These are phyloP conservation scores for Taenioides sp. DNA, from an alignment of 2,797 vertebrate genomes.

Conservation along the genomic window DNA sequence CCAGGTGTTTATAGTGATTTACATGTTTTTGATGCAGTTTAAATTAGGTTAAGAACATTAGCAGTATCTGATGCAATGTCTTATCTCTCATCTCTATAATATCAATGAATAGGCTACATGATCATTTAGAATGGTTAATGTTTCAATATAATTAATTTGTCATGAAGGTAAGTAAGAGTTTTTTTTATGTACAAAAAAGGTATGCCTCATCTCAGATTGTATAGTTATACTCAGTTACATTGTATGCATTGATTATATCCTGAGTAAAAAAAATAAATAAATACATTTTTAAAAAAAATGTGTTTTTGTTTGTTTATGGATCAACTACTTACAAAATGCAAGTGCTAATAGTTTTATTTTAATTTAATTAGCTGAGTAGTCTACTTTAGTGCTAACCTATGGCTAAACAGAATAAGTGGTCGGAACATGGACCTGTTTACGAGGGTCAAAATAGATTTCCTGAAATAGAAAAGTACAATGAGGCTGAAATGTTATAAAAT, in stretches of 20 bases:
- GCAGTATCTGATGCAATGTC: no score
- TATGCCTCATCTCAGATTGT: no score
- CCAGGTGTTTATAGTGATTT: not conserved
- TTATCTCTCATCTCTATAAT: no score
- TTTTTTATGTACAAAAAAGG: no score
- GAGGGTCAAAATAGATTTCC: conserved; percentile 41
- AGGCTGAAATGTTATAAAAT: conserved; percentile 23
- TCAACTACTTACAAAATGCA: not conserved
- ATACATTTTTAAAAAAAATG: not conserved
- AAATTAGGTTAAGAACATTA: not conserved
- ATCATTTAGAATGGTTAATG: no score
- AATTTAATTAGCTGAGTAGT: not conserved
- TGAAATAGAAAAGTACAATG: conserved; percentile 44
- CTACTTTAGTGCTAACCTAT: not conserved
- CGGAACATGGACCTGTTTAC: conserved; percentile 22
- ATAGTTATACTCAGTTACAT: not conserved
- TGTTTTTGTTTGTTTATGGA: not conserved
- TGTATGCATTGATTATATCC: not conserved
- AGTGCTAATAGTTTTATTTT: not conserved
- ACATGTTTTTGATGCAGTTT: not conserved
- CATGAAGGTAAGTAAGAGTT: not conserved
- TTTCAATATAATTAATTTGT: not conserved
- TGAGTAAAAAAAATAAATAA: not conserved
- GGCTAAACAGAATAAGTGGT: not conserved
- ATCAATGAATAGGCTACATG: no score